Conservation (phyloP, 2,113 vertebrate genomes). For the Pleuronectes platessa region DNA sequence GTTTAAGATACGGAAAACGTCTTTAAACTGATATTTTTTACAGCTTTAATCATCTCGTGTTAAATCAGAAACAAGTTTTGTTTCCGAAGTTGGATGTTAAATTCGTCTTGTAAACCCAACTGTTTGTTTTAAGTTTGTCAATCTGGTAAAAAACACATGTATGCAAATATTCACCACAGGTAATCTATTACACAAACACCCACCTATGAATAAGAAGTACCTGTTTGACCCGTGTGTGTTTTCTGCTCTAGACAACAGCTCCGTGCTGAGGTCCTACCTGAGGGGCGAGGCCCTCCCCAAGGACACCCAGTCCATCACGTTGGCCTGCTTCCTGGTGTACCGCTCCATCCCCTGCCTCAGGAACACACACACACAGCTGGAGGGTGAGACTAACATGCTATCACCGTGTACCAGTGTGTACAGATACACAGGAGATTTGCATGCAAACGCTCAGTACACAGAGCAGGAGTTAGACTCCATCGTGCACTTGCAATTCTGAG, state of each 20-base stretch:
- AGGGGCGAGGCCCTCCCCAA: constrained; percentile 79
- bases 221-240: background rate
- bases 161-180: background rate
- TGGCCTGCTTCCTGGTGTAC: constrained; percentile 94
- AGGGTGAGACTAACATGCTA: constrained; percentile 81
- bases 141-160: background rate
- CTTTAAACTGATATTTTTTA: no score
- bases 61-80: background rate
- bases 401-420: no score
- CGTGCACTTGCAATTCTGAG: no score
- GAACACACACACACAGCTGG: constrained; percentile 82
- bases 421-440: no score
- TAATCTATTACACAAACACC: background rate
- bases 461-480: no score
- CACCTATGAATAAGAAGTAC: no score
- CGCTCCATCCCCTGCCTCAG: constrained; percentile 87
- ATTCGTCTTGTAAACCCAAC: no score
- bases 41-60: no score
- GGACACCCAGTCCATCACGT: constrained; percentile 79
- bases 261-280: constrained; percentile 85
- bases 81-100: no score
- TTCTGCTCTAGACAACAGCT: constrained; percentile 83
- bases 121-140: background rate
- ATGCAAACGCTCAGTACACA: no score
- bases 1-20: no score